Base-by-base conservation (phyloP, 2,888 invertebrate species). In the Phorcus lineatus region DNA sequence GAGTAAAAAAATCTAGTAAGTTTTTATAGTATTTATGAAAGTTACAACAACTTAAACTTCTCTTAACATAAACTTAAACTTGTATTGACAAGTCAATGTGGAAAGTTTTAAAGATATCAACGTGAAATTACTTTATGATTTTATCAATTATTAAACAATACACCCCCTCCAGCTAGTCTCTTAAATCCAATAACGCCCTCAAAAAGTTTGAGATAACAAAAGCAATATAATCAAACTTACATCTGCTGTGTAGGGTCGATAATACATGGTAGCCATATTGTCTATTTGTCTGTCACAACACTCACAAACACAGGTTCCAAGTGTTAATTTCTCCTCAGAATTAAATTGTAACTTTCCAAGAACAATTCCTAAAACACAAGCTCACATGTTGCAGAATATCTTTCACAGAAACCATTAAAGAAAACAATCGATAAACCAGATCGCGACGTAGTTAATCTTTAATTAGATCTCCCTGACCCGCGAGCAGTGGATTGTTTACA, bases 241-340 rank as follows among this genome's bases (percentile, higher is more conserved):
- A 89, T 90, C 87, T 40, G 88, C 83, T 2, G 92, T 89, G 55
- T 90, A 91, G 2, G 92, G 92, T 66, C 92, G 84, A 80, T 92
- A 92, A 82, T 92, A 92, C 85, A 91, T 83, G 11, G 92, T 92
- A 80, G 92, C 92, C 92, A 92, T 92, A 57, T 86, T 86, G 85
- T 77, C 57, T 55, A 36, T 19, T 19, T 70, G 28, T n/a, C 70
- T 70, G 70, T 70, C 70, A 70, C 31, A 36, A 70, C 70, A 62
- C 70, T 36, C 40, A 70, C 40, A 31, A 70, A 13, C 70, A 31
- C 67, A 22, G 28, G 6, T 16, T 36, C 67, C 70, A 47, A 47
- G 47, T 13, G 47, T 47, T 13, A 9, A 1, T 47, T 13, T 9
- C 36, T 70, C 70, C 70, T 36, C 40, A 70, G 70, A 36, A 70